Evolutionary conservation across 2,888 invertebrate genomes (phyloP), one percentile per base, ranked within the genome.

Genomic region (Euplexia lucipara): DNA sequence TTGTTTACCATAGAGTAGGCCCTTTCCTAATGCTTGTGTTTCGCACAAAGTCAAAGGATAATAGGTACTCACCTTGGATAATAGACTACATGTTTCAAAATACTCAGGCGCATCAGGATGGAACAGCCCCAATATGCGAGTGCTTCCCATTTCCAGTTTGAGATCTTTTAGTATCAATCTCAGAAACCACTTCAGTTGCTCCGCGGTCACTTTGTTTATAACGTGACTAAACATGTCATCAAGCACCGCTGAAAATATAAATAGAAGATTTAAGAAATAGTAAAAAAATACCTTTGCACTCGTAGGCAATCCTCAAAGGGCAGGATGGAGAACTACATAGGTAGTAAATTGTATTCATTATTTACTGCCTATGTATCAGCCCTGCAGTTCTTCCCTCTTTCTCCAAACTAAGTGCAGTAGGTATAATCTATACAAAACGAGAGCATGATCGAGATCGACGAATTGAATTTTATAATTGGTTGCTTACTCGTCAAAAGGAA

Each of bases 131-230:
- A 99, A 94, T 48, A 98, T 97, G 22, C 96, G 96, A 60, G 96
- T 96, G 61, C 96, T 96, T 9, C 97, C 97, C 70, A 99, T 92
- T 0, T 98, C 97, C 3, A 99, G 90, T 86, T 97, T 97, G 88
- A 99, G 93, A 63, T 98, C 97, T 91, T 99, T 99, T 14, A 99
- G 92, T 51, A 99, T 96, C 57, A 99, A 97, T 58, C 99, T 95
- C 7, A 99, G 97, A 20, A 99, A 95, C 99, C 99, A 99, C 93
- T 98, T 98, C 75, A 98, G 96, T 88, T 99, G 98, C 14, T 96
- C 87, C 0, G 98, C 96, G 8, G 97, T 97, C 78, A 97, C 95
- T 73, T 96, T 96, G 71, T 96, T 96, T 34, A 98, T 92, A 49
- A 98, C 95, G 52, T 96, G 93, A 60, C 96, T 95, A 64, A 99